phyloP scores from a whole-genome alignment of 2,113 vertebrate genomes.

The Amblyornis subalaris region DNA sequence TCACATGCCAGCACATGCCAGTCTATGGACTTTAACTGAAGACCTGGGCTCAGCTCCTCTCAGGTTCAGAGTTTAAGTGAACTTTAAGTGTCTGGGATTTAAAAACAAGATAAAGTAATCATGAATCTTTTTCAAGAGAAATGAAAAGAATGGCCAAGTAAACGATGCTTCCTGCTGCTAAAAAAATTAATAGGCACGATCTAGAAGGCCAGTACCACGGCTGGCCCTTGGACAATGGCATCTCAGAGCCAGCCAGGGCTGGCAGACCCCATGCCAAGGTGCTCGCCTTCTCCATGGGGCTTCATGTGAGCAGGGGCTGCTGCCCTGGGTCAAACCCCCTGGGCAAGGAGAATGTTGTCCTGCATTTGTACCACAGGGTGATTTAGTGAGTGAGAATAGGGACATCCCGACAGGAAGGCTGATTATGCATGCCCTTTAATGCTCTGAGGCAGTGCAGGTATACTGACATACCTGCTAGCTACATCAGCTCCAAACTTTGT shows the following conservation, averaged over 20 bases:
- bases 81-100: neutral
- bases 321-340: neutral
- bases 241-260: neutral
- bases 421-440: neutral
- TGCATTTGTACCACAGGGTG: neutral
- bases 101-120: neutral
- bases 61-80: neutral
- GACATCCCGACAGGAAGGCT: neutral
- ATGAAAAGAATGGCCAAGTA: neutral
- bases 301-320: neutral
- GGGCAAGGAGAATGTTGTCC: neutral
- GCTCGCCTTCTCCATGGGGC: neutral
- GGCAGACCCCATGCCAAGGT: neutral
- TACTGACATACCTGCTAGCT: neutral
- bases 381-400: neutral
- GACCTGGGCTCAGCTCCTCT: neutral
- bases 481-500: neutral
- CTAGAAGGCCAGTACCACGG: neutral
- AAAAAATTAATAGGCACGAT: neutral
- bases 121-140: neutral
- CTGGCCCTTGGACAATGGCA: neutral
- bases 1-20: neutral
- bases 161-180: neutral
- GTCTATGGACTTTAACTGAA: neutral
- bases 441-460: neutral